A percentile compares a stretch with the other conserved stretches of the same genome.
Evolutionary conservation across 2,113 vertebrate genomes (phyloP).

Genomic region (Crotalus tigris): DNA sequence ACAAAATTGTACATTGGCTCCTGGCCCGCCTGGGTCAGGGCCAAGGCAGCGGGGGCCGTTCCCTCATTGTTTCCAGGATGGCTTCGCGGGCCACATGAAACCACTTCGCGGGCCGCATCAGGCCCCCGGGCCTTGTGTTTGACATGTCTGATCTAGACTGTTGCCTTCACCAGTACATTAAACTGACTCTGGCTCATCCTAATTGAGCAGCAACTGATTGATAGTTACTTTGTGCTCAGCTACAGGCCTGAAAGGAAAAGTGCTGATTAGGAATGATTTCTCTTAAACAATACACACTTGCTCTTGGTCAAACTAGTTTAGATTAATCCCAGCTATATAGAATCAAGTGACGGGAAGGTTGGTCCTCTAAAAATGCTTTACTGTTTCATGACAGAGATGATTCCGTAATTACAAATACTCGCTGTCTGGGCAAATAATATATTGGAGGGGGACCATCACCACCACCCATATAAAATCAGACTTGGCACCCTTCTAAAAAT

Average conservation of each 20-base stretch:
- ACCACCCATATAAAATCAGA: background rate
- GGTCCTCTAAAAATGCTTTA: background rate
- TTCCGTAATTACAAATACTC: background rate
- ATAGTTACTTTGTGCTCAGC: background rate
- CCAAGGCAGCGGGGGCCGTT: no score
- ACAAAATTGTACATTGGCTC: no score
- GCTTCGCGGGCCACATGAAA: no score
- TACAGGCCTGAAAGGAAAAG: background rate
- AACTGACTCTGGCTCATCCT: background rate
- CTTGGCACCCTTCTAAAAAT: background rate
- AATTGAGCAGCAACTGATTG: background rate
- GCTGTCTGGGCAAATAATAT: background rate
- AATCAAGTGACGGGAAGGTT: background rate
- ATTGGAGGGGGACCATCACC: background rate
- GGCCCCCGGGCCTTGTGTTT: no score
- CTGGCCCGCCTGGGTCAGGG: no score
- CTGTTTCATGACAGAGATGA: background rate
- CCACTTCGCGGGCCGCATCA: no score
- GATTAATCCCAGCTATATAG: background rate
- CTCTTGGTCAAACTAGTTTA: background rate
- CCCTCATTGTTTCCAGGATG: no score
- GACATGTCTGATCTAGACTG: background rate
- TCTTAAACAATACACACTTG: background rate
- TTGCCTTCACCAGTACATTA: background rate
- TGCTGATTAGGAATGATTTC: background rate